Percentiles rank a stretch among this genome's conserved stretches.
phyloP scores from a whole-genome alignment of 2,888 invertebrate species.

The Philhelius pedissequus region DNA sequence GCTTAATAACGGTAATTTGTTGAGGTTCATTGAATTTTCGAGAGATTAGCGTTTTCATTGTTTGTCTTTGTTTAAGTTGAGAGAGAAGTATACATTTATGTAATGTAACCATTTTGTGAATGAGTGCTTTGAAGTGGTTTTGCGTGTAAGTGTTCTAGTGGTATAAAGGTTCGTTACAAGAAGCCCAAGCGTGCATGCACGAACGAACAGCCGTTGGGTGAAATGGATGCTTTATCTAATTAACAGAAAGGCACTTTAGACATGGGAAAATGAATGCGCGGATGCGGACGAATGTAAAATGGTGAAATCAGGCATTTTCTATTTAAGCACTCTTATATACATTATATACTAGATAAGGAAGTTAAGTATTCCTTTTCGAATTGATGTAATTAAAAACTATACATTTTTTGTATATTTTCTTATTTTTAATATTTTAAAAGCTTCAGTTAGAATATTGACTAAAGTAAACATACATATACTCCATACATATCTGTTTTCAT shows the following conservation, averaged over 20 bases:
- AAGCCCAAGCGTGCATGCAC: conserved; percentile 27
- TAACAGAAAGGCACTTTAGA: conserved; percentile 17
- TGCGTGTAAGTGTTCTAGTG: conserved; percentile 5
- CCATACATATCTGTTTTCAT: too few relatives aligned
- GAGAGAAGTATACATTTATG: conserved; percentile 31
- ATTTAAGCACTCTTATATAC: background rate
- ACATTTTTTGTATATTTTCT: too few relatives aligned
- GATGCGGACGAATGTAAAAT: background rate
- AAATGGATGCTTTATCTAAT: conserved; percentile 45
- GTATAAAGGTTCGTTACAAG: conserved; percentile 7
- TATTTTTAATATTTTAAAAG: too few relatives aligned
- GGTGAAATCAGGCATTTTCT: background rate
- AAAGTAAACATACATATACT: too few relatives aligned
- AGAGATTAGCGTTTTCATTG: conserved; percentile 37
- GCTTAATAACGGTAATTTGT: conserved; percentile 41
- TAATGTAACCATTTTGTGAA: conserved; percentile 40
- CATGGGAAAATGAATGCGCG: background rate
- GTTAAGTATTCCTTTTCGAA: background rate
- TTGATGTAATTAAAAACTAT: background rate
- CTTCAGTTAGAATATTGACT: too few relatives aligned
- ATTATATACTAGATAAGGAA: too few relatives aligned
- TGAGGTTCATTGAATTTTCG: conserved; percentile 41
- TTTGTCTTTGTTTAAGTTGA: conserved; percentile 39
- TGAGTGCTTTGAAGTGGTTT: conserved; percentile 40
- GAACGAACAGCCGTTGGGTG: conserved; percentile 24